These are phyloP conservation scores for Cheirogaleus medius DNA, from an alignment of 2,113 vertebrate genomes.

Conservation along the genomic window DNA sequence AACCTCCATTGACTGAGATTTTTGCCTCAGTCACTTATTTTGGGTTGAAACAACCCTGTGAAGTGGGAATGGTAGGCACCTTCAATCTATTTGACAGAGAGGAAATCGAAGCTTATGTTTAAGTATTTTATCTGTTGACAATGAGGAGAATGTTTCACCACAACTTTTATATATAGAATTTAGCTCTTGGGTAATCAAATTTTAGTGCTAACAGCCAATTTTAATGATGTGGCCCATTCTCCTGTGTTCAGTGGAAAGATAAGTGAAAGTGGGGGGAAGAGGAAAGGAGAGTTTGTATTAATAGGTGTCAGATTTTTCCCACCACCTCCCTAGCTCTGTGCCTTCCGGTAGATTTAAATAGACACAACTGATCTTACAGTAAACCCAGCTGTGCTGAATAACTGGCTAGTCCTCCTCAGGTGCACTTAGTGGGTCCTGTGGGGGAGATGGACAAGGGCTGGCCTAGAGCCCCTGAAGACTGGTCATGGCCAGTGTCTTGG, in stretches of 20 bases:
- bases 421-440: background rate
- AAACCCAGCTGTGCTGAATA: background rate
- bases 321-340: background rate
- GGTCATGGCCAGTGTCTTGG: background rate
- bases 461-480: background rate
- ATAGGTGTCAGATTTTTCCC: background rate
- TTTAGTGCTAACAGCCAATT: background rate
- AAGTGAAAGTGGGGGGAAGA: background rate
- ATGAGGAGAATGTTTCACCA: background rate
- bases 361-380: background rate
- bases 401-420: background rate
- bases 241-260: background rate
- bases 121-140: background rate
- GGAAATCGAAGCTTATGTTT: background rate
- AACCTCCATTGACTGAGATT: no score
- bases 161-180: background rate
- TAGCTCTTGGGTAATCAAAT: background rate
- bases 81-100: background rate
- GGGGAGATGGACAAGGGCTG: rapidly evolving
- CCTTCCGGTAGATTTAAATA: background rate
- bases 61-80: background rate
- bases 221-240: background rate
- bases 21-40: no score
- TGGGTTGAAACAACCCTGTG: background rate
- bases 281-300: background rate